Conservation (phyloP, 1,140 invertebrate genomes). For the Doryteuthis pealeii region DNA sequence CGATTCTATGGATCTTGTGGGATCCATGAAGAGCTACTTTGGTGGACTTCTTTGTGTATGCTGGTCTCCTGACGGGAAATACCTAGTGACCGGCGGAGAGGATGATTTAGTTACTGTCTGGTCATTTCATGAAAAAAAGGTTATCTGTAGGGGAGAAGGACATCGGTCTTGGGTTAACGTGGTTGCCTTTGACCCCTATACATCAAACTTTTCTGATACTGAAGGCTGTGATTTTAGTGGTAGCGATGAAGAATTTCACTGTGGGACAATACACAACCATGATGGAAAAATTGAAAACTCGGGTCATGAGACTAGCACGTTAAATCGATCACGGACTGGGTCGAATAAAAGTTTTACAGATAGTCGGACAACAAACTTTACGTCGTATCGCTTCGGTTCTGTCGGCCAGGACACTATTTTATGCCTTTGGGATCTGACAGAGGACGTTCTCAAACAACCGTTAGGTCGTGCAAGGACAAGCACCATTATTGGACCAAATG, state of each 20-base stretch:
- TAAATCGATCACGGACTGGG: conserved; percentile 25
- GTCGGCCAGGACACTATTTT: conserved; percentile 98
- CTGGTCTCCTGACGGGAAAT: conserved; percentile 96
- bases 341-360: conserved; percentile 31
- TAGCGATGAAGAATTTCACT: conserved; percentile 52
- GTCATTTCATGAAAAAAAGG: conserved; percentile 87
- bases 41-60: conserved; percentile 91
- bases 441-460: conserved; percentile 78
- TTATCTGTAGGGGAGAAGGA: conserved; percentile 92
- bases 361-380: conserved; percentile 29
- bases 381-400: conserved; percentile 83
- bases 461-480: conserved; percentile 45
- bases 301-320: conserved; percentile 19
- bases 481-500: conserved; percentile 30
- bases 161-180: conserved; percentile 91
- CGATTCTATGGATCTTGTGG: conserved; percentile 90
- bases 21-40: conserved; percentile 87
- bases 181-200: conserved; percentile 94
- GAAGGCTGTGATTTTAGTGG: conserved; percentile 46
- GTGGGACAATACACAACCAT: not conserved
- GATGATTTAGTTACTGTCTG: conserved; percentile 99
- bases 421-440: conserved; percentile 97
- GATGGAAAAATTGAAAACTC: conserved; percentile 9
- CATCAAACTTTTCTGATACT: conserved; percentile 64
- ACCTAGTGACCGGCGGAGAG: conserved; percentile 95